phyloP scores from a whole-genome alignment of 1,140 invertebrate genomes.

The Drosophila trapezifrons region DNA sequence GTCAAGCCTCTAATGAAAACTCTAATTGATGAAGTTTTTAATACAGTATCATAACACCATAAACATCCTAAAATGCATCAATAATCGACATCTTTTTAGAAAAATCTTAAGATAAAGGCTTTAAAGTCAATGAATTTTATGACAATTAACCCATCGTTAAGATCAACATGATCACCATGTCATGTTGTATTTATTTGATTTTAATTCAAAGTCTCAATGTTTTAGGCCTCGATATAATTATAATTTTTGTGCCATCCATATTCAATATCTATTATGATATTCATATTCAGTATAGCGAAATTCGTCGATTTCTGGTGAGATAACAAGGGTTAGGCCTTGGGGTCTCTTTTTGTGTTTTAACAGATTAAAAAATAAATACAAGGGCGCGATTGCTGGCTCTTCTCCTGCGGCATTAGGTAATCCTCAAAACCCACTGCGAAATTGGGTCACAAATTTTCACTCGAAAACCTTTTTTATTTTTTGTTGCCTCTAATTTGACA shows the following conservation, averaged over 20 bases:
- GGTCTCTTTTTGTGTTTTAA: background rate
- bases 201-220: slow-evolving; percentile 20
- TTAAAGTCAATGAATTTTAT: too few relatives aligned
- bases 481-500: slow-evolving; percentile 71
- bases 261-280: slow-evolving; percentile 8
- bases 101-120: background rate
- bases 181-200: slow-evolving; percentile 4
- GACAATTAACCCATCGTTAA: background rate
- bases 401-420: slow-evolving; percentile 39
- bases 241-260: slow-evolving; percentile 22
- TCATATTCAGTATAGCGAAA: slow-evolving; percentile 6
- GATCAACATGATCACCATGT: background rate
- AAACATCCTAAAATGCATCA: too few relatives aligned
- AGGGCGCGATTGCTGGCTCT: slow-evolving; percentile 8
- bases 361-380: slow-evolving; percentile 14
- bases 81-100: background rate
- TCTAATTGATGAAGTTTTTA: too few relatives aligned
- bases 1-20: too few relatives aligned
- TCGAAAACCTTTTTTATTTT: slow-evolving; percentile 31
- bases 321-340: slow-evolving; percentile 35
- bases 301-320: slow-evolving; percentile 5
- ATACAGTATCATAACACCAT: too few relatives aligned
- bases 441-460: slow-evolving; percentile 62
- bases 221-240: slow-evolving; percentile 21
- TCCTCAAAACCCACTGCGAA: slow-evolving; percentile 27